Base-by-base conservation (phyloP, 1,140 invertebrate species). In the Ooceraea biroi region DNA sequence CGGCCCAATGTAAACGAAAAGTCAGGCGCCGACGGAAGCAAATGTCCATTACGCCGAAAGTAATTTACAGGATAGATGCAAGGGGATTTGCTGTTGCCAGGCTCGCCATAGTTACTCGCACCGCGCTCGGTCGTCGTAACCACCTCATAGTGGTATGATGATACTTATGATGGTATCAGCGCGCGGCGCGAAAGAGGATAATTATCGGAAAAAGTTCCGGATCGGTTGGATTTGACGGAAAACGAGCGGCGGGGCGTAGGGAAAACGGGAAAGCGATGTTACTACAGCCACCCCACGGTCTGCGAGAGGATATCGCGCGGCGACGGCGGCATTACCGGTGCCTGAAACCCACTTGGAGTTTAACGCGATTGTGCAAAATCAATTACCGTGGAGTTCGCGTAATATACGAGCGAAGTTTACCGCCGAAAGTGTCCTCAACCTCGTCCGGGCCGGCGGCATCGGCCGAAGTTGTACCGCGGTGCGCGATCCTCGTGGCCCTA, bases 341-440 rank as follows among this genome's bases (percentile, higher is more conserved):
- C 22, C 76, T 57, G 65, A 80, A 80, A 80, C 76, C 76, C 65
- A 80, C 76, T 80, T 80, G 12, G 48, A 80, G 65, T 80, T 80
- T 80, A 80, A 80, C 76, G 50, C 76, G 76, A 80, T 80, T 80
- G 76, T 80, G 76, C 76, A 80, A 80, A 80, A 80, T 80, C 76
- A 80, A 80, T 80, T 80, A 80, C 36, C 76, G 65, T 50, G 36
- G 65, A 80, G 76, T 71, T 80, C 11, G 76, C 76, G 65, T 80
- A 80, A 80, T 80, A 80, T 80, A 80, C 76, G 76, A 58, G 65
- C 17, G 50, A 80, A 80, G 76, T 80, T 80, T 71, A 80, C 76
- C 65, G 76, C 76, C 76, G 65, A 71, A 80, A 80, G 76, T 80
- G 76, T 80, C 76, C 76, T 80, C 76, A 7, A 36, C 2, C 50